These are phyloP conservation scores for Ptychadena robeensis DNA, from an alignment of 2,797 vertebrate species.

Conservation along the genomic window DNA sequence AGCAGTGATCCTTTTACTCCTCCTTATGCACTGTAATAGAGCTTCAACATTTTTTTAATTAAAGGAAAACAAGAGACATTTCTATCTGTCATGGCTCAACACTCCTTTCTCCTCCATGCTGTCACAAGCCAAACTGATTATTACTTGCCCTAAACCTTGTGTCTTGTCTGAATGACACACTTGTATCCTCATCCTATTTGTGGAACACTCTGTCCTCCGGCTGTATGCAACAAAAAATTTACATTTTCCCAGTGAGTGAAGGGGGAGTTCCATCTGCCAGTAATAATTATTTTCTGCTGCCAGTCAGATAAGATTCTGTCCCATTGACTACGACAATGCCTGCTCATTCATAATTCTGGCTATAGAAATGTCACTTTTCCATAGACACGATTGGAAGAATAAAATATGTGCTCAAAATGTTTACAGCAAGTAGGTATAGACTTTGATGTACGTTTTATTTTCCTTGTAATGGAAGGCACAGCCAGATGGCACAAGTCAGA, in stretches of 20 bases:
- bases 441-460: slow-evolving; percentile 38
- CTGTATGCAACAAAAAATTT: slow-evolving; percentile 50
- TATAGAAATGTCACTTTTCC: slow-evolving; percentile 43
- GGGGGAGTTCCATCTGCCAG: slow-evolving; percentile 54
- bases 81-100: slow-evolving; percentile 20
- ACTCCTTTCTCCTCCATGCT: slow-evolving; percentile 10
- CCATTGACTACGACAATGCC: slow-evolving; percentile 43
- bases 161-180: slow-evolving; percentile 57
- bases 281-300: slow-evolving; percentile 57
- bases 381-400: slow-evolving; percentile 24
- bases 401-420: slow-evolving; percentile 40
- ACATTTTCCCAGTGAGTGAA: slow-evolving; percentile 56
- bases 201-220: slow-evolving; percentile 58
- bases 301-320: slow-evolving; percentile 37
- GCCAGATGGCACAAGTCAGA: slow-evolving; percentile 50
- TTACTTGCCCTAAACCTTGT: slow-evolving; percentile 58
- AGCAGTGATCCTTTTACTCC: neutral
- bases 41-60: neutral
- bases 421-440: slow-evolving; percentile 27
- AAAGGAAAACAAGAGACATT: slow-evolving; percentile 12
- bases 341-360: slow-evolving; percentile 52
- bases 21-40: too few relatives aligned
- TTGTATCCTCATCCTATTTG: slow-evolving; percentile 55
- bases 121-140: slow-evolving; percentile 55
- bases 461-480: slow-evolving; percentile 19